Evolutionary conservation across 1,140 invertebrate species (phyloP).

Genomic region (Mercenaria mercenaria): DNA sequence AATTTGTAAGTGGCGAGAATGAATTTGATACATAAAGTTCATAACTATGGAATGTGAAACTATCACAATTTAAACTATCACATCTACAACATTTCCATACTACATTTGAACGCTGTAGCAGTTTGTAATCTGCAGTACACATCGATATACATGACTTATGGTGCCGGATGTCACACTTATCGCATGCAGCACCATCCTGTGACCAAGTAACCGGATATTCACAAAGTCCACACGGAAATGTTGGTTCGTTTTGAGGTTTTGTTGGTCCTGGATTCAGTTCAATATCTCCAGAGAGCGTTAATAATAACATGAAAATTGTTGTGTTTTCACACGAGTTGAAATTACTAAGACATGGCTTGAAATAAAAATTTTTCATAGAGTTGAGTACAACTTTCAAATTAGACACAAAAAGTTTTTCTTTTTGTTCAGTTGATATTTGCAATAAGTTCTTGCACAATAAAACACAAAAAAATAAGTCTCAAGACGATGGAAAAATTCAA

Average conservation of each 20-base stretch:
- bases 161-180: constrained; percentile 41
- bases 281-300: constrained; percentile 20
- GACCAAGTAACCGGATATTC: constrained; percentile 56
- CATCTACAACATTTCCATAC: constrained; percentile 55
- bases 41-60: constrained; percentile 38
- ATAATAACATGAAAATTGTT: no score
- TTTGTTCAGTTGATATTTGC: no score
- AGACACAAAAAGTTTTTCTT: no score
- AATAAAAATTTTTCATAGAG: no score
- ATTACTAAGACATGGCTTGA: no score
- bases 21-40: constrained; percentile 10
- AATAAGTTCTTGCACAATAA: no score
- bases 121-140: not conserved
- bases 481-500: no score
- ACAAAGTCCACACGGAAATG: constrained; percentile 56
- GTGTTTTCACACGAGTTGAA: no score
- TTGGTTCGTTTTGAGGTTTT: not conserved
- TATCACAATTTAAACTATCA: constrained; percentile 39
- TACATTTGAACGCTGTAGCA: constrained; percentile 8
- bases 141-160: constrained; percentile 27
- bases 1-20: not conserved
- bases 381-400: no score
- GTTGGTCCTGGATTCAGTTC: constrained; percentile 38
- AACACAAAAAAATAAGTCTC: no score
- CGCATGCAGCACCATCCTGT: constrained; percentile 25